phyloP scores from a whole-genome alignment of 2,888 invertebrate genomes.

The Parthenolecanium corni region DNA sequence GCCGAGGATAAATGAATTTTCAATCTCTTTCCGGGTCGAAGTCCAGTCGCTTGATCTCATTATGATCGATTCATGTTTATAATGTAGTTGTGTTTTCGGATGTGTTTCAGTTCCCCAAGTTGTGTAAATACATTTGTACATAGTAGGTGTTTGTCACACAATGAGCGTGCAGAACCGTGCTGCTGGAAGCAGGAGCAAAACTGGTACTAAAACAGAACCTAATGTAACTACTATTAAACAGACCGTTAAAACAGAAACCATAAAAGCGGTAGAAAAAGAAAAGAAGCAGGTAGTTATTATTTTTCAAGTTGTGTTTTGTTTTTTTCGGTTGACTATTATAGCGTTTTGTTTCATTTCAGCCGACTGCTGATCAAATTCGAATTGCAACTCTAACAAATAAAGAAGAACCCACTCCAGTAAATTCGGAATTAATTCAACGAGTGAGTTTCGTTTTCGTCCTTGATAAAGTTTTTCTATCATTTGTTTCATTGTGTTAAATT shows the following conservation, averaged over 20 bases:
- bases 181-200: conserved; percentile 26
- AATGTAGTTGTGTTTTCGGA: not conserved
- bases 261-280: conserved; percentile 21
- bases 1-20: not conserved
- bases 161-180: conserved; percentile 28
- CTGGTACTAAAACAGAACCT: conserved; percentile 17
- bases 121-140: conserved; percentile 29
- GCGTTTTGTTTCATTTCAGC: conserved; percentile 42
- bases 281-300: conserved; percentile 12
- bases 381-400: conserved; percentile 58
- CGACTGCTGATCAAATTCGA: conserved; percentile 73
- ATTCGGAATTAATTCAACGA: conserved; percentile 38
- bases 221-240: not conserved
- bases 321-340: not conserved
- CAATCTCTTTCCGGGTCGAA: no score
- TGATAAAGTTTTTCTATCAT: not conserved
- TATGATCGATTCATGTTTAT: not conserved
- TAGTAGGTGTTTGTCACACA: conserved; percentile 27
- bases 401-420: conserved; percentile 42
- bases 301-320: not conserved
- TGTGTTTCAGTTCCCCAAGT: conserved; percentile 13
- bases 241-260: conserved; percentile 11
- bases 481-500: not conserved
- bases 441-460: not conserved
- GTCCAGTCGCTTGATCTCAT: no score